Evolutionary conservation across 2,797 vertebrate species (phyloP), one percentile per base, ranked within the genome.

Genomic region (Sternarchorhynchus goeldii): DNA sequence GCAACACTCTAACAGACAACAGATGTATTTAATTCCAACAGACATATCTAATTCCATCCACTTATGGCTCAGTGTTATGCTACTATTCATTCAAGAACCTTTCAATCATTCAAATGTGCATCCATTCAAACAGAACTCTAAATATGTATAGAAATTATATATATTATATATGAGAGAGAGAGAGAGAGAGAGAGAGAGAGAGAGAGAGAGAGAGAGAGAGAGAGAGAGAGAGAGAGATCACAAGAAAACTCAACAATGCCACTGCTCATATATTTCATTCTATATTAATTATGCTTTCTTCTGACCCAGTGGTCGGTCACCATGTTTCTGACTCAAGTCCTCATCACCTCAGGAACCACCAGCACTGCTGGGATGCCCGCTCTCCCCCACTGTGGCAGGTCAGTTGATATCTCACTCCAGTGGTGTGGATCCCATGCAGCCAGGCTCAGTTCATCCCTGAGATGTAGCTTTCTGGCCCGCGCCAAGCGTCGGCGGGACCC

Each of bases 401-500:
- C 57, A 73, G 45, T 34, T 36, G 21, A 29, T 76, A 63, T 21
- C 66, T 73, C 16, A 73, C 36, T 73, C 78, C 75, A 82, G 76
- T 72, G 65, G 80, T 63, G 55, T 34, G 69, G 77, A 77, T 76
- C 29, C 50, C 32, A 66, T 75, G 65, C 70, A 80, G 70, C 57
- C 34, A 71, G 71, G 79, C 74, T 80, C 60, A 36, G 73, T 32
- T 79, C 72, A 81, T 83, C 74, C 84, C 84, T 83, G 84, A 85
- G 81, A 68, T 17, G 25, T 34, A 39, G 29, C 69, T 59, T 57
- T 73, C 41, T 67, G 76, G 66, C 73, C 74, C 68, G 72, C 68
- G 67, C 57, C 20, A 39, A 70, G 78, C 36, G n/a, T 74, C 39
- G 55, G 3, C 31, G 41, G 12, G 45, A 12, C 45, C 45, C 50